A percentile compares a stretch with the other conserved stretches of the same genome.
Evolutionary conservation across 1,140 invertebrate genomes (phyloP).

Genomic region (Diorhabda carinulata): DNA sequence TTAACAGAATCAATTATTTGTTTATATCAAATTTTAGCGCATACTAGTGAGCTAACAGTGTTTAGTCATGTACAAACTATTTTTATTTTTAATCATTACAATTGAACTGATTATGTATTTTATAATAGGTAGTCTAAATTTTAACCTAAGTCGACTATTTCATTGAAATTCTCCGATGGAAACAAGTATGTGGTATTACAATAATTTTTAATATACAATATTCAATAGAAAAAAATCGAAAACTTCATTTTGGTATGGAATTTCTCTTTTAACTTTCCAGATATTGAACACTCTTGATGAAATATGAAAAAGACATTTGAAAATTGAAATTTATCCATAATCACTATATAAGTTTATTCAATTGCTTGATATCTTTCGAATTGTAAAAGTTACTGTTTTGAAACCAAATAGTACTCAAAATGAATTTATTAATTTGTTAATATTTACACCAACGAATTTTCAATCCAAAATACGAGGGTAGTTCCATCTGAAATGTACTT

Average conservation of each 20-base stretch:
- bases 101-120: conserved; percentile 23
- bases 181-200: not conserved
- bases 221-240: not conserved
- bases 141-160: not conserved
- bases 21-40: conserved; percentile 28
- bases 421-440: too few species aligned
- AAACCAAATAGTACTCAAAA: too few species aligned
- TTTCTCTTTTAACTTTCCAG: not conserved
- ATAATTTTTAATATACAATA: too few species aligned
- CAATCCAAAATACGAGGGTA: too few species aligned
- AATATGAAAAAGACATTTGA: too few species aligned
- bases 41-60: conserved; percentile 29
- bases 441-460: too few species aligned
- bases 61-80: conserved; percentile 19
- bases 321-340: too few species aligned
- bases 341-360: too few species aligned
- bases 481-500: too few species aligned
- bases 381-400: too few species aligned
- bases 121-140: conserved; percentile 10
- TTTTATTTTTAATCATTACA: conserved; percentile 16
- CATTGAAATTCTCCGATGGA: not conserved
- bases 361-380: too few species aligned
- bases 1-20: conserved; percentile 19
- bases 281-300: not conserved
- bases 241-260: not conserved